Percentiles rank a stretch among this genome's conserved stretches.
Conservation (phyloP, 2,888 invertebrate species). For the Byasa hedistus region DNA sequence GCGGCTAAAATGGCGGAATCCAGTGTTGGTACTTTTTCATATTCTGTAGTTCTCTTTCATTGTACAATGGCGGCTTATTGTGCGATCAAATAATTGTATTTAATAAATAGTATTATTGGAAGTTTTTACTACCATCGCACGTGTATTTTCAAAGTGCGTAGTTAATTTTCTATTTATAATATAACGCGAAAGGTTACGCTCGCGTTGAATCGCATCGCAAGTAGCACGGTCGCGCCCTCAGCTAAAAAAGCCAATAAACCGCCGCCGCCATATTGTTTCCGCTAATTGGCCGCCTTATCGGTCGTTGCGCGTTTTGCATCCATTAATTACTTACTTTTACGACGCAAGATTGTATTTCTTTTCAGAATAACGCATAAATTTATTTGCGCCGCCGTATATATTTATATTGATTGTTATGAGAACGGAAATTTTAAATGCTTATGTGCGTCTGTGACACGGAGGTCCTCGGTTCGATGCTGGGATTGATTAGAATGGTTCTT, state of each 20-base stretch:
- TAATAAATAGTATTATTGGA: no score
- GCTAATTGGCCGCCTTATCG: constrained; percentile 72
- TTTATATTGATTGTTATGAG: constrained; percentile 19
- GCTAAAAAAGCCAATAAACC: constrained; percentile 27
- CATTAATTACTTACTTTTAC: constrained; percentile 67
- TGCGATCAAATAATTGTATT: no score
- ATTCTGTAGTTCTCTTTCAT: no score
- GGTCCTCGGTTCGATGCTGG: no score
- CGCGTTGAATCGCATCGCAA: constrained; percentile 16
- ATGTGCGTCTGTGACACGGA: no score
- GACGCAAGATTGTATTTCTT: constrained; percentile 59
- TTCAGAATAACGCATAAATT: constrained; percentile 37
- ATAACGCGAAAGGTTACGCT: constrained; percentile 9
- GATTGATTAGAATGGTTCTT: no score
- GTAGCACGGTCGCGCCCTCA: constrained; percentile 20
- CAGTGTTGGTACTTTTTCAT: no score
- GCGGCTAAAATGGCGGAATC: no score
- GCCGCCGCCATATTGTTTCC: constrained; percentile 42
- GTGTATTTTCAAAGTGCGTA: not conserved
- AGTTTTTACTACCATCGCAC: no score
- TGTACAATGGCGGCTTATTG: no score
- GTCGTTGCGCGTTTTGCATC: constrained; percentile 60
- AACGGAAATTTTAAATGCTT: not conserved
- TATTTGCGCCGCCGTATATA: constrained; percentile 36
- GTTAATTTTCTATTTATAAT: constrained; percentile 2